phyloP scores from a whole-genome alignment of 2,888 invertebrate genomes.

The Campaea margaritaria region DNA sequence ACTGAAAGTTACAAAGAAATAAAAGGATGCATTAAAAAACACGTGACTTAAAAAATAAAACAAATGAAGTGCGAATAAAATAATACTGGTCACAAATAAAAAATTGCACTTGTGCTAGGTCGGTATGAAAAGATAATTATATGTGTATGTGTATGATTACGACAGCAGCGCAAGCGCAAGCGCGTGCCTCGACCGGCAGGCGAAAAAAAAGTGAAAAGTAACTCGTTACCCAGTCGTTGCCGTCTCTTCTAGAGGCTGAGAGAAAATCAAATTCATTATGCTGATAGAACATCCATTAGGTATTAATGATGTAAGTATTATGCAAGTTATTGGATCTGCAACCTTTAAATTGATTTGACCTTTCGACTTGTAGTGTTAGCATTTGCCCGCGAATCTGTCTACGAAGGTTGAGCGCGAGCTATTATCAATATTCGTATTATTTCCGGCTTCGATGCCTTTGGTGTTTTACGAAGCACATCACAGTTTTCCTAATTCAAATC shows the following conservation, averaged over 20 bases:
- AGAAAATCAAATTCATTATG: conserved; percentile 73
- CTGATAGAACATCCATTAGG: conserved; percentile 61
- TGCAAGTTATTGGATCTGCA: conserved; percentile 35
- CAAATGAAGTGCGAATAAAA: conserved; percentile 57
- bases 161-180: conserved; percentile 55
- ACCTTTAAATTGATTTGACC: conserved; percentile 29
- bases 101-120: conserved; percentile 56
- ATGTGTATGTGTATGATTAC: conserved; percentile 58
- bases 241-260: conserved; percentile 58
- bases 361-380: conserved; percentile 17
- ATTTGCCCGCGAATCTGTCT: neutral
- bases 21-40: conserved; percentile 73
- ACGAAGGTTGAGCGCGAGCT: neutral
- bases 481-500: no score
- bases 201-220: conserved; percentile 83
- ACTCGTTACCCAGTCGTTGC: conserved; percentile 62
- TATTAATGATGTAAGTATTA: conserved; percentile 48
- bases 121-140: conserved; percentile 60
- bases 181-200: conserved; percentile 71
- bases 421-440: neutral
- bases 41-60: conserved; percentile 49
- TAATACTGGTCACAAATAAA: conserved; percentile 49
- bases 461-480: no score
- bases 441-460: neutral
- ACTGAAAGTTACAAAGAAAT: conserved; percentile 79